Percentiles rank a stretch among this genome's conserved stretches.
Conservation (phyloP, 2,797 vertebrate genomes). For the Leontopithecus rosalia region DNA sequence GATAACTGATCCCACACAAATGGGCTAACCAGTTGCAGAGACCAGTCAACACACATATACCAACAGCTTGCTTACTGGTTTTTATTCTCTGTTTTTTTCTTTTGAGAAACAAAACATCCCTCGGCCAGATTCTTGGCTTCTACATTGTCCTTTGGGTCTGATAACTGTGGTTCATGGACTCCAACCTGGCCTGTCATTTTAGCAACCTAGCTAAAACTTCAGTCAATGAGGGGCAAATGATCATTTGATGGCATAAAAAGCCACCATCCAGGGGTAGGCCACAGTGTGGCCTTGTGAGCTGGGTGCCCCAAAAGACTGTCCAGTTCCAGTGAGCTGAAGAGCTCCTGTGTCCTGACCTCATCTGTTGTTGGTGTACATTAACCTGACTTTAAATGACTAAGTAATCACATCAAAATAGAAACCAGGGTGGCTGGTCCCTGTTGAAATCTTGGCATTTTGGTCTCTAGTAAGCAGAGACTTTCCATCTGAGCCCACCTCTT, state of each 20-base stretch:
- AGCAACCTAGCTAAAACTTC: neutral
- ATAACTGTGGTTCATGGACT: neutral
- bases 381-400: neutral
- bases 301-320: neutral
- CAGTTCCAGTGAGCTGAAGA: neutral
- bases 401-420: constrained; percentile 16
- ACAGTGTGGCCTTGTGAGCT: neutral
- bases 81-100: constrained; percentile 3
- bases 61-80: neutral
- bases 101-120: neutral
- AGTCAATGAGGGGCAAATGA: neutral
- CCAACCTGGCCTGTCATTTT: neutral
- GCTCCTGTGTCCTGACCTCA: neutral
- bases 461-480: neutral
- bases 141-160: neutral
- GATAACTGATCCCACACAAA: neutral
- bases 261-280: neutral
- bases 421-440: neutral
- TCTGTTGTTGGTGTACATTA: neutral
- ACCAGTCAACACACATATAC: neutral
- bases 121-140: neutral
- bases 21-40: too few relatives aligned
- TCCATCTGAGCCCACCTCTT: neutral
- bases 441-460: constrained; percentile 61
- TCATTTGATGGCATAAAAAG: neutral